Percentiles rank a stretch among this genome's conserved stretches.
Conservation (phyloP, 2,797 vertebrate genomes). For the Megalops cyprinoides region DNA sequence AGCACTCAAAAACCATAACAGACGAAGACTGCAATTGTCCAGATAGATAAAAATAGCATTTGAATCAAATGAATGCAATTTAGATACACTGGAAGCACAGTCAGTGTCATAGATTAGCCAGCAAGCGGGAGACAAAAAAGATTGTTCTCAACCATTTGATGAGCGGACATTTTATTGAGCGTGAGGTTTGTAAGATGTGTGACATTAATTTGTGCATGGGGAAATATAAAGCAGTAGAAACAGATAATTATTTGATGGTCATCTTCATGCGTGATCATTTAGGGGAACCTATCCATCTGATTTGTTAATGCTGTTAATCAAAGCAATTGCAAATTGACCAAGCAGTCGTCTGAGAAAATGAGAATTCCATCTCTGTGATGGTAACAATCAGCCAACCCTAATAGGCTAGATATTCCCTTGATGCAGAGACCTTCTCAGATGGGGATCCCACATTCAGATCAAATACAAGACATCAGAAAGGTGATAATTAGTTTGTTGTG, state of each 20-base stretch:
- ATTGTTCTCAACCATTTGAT: neutral
- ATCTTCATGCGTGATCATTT: neutral
- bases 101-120: neutral
- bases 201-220: neutral
- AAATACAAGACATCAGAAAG: neutral
- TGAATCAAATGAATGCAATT: conserved; percentile 2
- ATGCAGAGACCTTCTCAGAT: neutral
- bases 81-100: neutral
- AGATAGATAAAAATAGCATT: neutral
- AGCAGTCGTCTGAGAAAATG: neutral
- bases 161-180: neutral
- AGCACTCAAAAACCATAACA: neutral
- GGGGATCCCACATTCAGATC: neutral
- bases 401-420: neutral
- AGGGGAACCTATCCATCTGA: neutral
- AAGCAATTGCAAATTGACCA: neutral
- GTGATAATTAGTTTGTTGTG: neutral
- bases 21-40: neutral
- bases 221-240: neutral
- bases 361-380: neutral
- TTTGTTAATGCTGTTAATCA: neutral
- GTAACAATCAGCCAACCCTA: neutral
- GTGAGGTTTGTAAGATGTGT: neutral
- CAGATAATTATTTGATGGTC: neutral
- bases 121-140: neutral